Conservation (phyloP, 2,113 vertebrate genomes). For the Halichoerus grypus region DNA sequence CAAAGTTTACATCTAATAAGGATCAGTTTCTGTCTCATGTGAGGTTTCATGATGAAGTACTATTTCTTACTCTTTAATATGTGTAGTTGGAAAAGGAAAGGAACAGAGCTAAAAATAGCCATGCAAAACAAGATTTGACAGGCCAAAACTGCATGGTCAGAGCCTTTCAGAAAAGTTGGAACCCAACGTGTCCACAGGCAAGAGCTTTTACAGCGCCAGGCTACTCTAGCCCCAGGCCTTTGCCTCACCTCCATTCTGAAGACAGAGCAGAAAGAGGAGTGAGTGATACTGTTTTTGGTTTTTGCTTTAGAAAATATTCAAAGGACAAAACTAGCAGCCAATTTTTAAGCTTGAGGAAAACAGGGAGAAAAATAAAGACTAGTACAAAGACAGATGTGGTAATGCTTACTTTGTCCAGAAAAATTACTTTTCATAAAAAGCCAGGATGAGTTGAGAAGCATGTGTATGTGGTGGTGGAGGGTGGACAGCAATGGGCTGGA, state of each 20-base stretch:
- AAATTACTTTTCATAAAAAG: constrained; percentile 14
- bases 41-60: constrained; percentile 35
- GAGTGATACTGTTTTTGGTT: background rate
- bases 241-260: background rate
- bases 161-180: background rate
- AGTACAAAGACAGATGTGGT: background rate
- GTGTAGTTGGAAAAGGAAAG: constrained; percentile 35
- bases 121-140: background rate
- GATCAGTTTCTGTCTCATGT: constrained; percentile 40
- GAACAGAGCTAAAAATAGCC: constrained; percentile 22
- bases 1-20: constrained; percentile 42
- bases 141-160: background rate
- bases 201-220: background rate
- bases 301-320: constrained; percentile 34
- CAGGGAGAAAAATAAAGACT: constrained; percentile 6
- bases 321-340: background rate
- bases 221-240: background rate
- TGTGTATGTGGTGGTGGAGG: no score
- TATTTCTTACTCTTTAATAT: constrained; percentile 22
- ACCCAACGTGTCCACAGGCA: background rate
- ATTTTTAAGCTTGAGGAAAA: constrained; percentile 6
- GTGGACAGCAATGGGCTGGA: background rate
- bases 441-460: background rate
- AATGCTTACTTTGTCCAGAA: background rate
- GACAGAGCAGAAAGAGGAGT: background rate